Conservation (phyloP, 2,113 vertebrate genomes). For the Otolemur garnettii region DNA sequence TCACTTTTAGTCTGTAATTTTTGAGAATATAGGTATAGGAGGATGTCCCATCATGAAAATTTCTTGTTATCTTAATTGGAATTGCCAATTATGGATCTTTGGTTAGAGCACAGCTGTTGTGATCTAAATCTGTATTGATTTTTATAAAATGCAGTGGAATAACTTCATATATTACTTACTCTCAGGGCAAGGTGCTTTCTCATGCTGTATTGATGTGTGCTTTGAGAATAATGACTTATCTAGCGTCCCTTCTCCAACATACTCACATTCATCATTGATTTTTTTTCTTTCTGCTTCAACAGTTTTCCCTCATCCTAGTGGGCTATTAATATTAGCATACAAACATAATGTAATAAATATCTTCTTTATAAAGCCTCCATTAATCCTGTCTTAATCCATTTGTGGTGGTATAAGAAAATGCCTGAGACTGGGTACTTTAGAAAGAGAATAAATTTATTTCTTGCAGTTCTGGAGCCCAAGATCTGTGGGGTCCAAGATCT, state of each 20-base stretch:
- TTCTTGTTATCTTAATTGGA: conserved; percentile 24
- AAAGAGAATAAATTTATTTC: neutral
- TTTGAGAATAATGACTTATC: neutral
- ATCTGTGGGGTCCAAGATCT: neutral
- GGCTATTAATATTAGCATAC: neutral
- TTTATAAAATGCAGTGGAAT: neutral
- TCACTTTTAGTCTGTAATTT: neutral
- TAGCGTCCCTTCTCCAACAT: neutral
- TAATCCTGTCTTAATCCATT: neutral
- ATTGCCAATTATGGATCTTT: neutral
- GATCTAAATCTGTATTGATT: conserved; percentile 6
- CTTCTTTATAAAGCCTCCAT: neutral
- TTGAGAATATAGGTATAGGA: neutral
- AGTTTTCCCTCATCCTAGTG: neutral
- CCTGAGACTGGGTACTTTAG: neutral
- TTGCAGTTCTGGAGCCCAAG: neutral
- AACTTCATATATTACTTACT: neutral
- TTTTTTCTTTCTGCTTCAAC: neutral
- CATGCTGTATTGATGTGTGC: neutral
- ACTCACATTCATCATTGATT: neutral
- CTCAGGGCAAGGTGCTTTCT: neutral
- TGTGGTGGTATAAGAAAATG: neutral
- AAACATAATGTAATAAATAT: neutral
- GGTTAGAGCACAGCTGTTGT: neutral
- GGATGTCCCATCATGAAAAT: neutral